Percentiles rank a stretch among this genome's conserved stretches.
phyloP scores from a whole-genome alignment of 2,888 invertebrate species.

The Lamellibrachia columna region DNA sequence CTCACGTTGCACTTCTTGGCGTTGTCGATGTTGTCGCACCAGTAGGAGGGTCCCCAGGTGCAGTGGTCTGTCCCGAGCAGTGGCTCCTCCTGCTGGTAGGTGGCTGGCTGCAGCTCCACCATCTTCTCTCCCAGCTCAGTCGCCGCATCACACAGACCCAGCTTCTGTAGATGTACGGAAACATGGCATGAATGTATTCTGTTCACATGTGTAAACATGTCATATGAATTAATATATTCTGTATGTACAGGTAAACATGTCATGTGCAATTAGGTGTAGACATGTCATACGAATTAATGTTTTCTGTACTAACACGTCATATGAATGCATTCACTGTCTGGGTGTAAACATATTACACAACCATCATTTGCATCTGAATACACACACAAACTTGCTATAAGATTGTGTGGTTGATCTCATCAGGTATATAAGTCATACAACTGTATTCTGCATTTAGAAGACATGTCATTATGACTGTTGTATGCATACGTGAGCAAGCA shows the following conservation, averaged over 20 bases:
- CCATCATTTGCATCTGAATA: background rate
- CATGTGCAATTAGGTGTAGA: background rate
- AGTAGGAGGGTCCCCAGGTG: slow-evolving; percentile 53
- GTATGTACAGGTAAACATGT: background rate
- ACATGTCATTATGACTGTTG: too few species aligned
- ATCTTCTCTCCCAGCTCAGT: background rate
- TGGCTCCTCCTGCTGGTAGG: background rate
- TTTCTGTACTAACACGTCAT: background rate
- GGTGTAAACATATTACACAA: background rate
- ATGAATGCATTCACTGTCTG: background rate
- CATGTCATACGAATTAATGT: background rate
- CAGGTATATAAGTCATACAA: too few species aligned
- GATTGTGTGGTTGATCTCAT: background rate
- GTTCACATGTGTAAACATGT: background rate
- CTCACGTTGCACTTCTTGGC: slow-evolving; percentile 53
- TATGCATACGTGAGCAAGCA: too few species aligned
- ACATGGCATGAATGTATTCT: too few species aligned
- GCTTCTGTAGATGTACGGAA: slow-evolving; percentile 23
- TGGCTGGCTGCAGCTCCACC: slow-evolving; percentile 18
- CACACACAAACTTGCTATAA: background rate
- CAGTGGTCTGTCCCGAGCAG: slow-evolving; percentile 50
- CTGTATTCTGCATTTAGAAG: too few species aligned
- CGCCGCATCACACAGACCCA: slow-evolving; percentile 28
- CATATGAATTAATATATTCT: background rate
- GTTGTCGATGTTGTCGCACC: slow-evolving; percentile 50